Evolutionary conservation across 2,797 vertebrate genomes (phyloP).

Genomic region (Semaprochilodus insignis): DNA sequence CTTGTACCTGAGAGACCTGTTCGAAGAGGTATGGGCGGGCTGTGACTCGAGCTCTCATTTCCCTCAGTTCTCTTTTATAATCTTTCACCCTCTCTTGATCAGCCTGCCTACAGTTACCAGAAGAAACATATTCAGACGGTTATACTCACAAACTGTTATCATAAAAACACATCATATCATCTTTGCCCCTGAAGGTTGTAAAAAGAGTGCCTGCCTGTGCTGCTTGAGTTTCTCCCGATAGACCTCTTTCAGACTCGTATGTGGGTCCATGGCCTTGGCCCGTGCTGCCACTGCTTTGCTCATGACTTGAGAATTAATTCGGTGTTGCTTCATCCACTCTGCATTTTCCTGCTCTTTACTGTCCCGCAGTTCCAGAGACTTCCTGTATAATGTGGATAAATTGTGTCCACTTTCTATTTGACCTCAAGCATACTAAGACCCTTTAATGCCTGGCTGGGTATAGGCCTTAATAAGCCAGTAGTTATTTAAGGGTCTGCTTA

Average conservation of each 20-base stretch:
- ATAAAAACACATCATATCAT: not conserved
- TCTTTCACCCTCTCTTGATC: constrained; percentile 87
- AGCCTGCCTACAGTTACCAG: constrained; percentile 78
- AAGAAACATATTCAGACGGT: constrained; percentile 47
- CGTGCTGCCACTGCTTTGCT: constrained; percentile 81
- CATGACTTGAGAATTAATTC: constrained; percentile 83
- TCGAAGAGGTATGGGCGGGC: constrained; percentile 91
- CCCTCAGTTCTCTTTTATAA: constrained; percentile 87
- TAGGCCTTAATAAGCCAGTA: not conserved
- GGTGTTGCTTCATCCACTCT: constrained; percentile 84
- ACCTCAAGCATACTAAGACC: not conserved
- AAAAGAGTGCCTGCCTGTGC: constrained; percentile 78
- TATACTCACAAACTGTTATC: constrained; percentile 8
- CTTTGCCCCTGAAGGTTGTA: not conserved
- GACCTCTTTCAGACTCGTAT: constrained; percentile 86
- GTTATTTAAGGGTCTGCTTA: too few relatives aligned
- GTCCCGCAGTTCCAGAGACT: constrained; percentile 83
- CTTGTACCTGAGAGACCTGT: constrained; percentile 89
- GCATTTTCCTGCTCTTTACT: constrained; percentile 76
- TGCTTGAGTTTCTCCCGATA: constrained; percentile 83
- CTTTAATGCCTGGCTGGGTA: not conserved
- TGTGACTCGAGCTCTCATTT: constrained; percentile 88
- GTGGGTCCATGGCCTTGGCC: constrained; percentile 90
- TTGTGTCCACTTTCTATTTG: not conserved
- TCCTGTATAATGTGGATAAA: constrained; percentile 71